Conservation (phyloP, 2,113 vertebrate genomes). For the Burhinus oedicnemus region DNA sequence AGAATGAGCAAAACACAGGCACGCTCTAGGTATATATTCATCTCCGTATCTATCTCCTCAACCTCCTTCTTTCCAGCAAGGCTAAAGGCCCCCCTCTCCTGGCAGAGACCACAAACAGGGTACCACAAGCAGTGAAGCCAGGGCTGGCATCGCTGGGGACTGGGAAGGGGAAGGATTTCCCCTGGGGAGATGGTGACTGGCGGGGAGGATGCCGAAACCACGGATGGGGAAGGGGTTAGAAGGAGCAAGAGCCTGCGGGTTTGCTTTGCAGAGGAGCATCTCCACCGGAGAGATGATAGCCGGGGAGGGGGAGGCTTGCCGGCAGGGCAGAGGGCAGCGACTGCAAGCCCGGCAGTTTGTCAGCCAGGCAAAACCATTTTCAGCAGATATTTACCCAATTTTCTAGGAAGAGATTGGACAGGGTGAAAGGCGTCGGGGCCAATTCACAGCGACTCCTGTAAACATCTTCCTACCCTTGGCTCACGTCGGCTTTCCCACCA, state of each 20-base stretch:
- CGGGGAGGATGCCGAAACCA: background rate
- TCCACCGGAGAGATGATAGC: background rate
- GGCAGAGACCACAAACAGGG: slow-evolving; percentile 69
- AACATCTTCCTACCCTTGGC: background rate
- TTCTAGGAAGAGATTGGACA: background rate
- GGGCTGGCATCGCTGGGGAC: background rate
- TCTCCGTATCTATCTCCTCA: background rate
- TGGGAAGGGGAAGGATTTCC: background rate
- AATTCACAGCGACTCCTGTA: background rate
- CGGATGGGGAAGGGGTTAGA: background rate
- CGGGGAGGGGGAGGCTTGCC: background rate
- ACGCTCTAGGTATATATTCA: background rate
- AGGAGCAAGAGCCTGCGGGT: background rate
- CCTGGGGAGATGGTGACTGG: rapidly evolving
- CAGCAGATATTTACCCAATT: background rate
- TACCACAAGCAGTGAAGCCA: background rate
- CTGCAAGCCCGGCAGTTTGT: background rate
- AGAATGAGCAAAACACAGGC: background rate
- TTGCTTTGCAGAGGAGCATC: background rate
- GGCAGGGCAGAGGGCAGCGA: background rate
- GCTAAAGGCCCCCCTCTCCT: slow-evolving; percentile 79
- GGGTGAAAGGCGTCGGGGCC: background rate
- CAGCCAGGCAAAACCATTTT: background rate
- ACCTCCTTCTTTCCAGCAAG: slow-evolving; percentile 43
- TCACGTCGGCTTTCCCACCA: background rate